Percentiles rank a stretch among this genome's conserved stretches.
phyloP scores from a whole-genome alignment of 2,113 vertebrate genomes.

The Xiphophorus maculatus region DNA sequence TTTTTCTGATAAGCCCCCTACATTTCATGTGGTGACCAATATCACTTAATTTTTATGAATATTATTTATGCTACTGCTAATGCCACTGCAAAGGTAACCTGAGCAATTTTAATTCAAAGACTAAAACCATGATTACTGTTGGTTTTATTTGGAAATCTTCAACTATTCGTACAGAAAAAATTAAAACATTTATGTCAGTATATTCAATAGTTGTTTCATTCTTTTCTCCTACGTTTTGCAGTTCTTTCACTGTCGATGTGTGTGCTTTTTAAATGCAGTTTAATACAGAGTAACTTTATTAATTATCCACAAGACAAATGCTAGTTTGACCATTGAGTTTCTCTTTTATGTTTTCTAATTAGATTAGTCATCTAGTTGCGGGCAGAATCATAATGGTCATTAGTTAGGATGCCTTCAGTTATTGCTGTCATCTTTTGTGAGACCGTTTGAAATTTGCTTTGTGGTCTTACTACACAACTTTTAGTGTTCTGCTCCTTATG shows the following conservation, averaged over 20 bases:
- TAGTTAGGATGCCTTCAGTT: too few relatives aligned
- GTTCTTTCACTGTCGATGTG: neutral
- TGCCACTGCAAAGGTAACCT: too few relatives aligned
- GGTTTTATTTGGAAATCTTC: too few relatives aligned
- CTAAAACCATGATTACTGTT: too few relatives aligned
- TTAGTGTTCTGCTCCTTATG: conserved; percentile 21
- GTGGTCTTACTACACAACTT: neutral
- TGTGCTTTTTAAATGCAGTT: neutral
- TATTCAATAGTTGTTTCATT: neutral
- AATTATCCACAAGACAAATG: neutral
- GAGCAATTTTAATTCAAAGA: too few relatives aligned
- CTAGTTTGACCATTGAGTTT: neutral
- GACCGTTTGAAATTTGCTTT: neutral
- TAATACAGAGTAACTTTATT: neutral
- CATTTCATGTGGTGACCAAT: too few relatives aligned
- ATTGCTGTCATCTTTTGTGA: neutral
- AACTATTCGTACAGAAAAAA: neutral
- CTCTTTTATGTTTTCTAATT: neutral
- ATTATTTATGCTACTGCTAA: too few relatives aligned
- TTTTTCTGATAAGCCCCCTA: neutral
- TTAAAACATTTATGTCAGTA: neutral
- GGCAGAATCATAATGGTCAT: too few relatives aligned
- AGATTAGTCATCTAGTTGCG: neutral
- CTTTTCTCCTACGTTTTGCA: neutral
- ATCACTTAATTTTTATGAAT: too few relatives aligned